Conservation (phyloP, 2,113 vertebrate genomes). For the Erythrocebus patas region DNA sequence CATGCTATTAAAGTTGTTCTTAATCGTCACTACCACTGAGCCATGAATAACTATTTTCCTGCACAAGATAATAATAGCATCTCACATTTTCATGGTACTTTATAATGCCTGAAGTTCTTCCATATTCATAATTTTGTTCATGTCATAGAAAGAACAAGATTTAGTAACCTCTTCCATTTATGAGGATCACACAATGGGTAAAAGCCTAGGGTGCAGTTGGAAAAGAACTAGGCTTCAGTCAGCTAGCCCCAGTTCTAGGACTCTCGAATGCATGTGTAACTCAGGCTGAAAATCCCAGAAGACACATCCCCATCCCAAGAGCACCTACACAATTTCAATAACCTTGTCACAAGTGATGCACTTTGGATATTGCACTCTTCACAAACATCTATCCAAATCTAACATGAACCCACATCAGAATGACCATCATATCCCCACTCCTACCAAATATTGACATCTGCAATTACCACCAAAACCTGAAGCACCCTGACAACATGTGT, state of each 20-base stretch:
- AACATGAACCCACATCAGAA: background rate
- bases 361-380: background rate
- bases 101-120: rapidly evolving
- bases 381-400: background rate
- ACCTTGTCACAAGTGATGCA: background rate
- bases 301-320: background rate
- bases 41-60: background rate
- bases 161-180: background rate
- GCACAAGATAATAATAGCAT: rapidly evolving
- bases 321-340: background rate
- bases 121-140: rapidly evolving
- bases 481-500: background rate
- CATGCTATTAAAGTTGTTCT: too few species aligned
- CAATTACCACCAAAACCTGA: background rate
- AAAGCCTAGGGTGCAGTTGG: background rate
- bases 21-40: background rate
- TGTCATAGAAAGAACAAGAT: rapidly evolving
- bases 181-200: too few species aligned
- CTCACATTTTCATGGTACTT: rapidly evolving
- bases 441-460: background rate
- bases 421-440: background rate
- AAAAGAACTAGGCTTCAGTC: background rate
- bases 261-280: background rate
- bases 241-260: background rate
- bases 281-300: background rate